These are phyloP conservation scores for Bos indicus DNA, from an alignment of 2,113 vertebrate genomes.

Conservation along the genomic window DNA sequence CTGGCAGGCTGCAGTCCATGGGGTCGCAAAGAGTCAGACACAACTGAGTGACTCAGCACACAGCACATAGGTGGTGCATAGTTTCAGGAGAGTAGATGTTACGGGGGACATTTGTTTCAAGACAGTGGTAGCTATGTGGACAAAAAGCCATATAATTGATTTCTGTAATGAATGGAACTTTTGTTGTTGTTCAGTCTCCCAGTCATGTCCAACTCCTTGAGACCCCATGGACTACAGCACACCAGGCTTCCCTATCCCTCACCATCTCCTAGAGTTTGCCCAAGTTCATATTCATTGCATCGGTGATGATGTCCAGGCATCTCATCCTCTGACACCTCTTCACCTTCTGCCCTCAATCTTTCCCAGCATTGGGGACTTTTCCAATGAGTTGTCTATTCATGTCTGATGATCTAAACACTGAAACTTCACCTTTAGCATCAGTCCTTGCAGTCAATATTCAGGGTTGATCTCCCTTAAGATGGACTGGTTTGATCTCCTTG, in stretches of 20 bases:
- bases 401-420: not conserved
- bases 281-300: not conserved
- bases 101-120: not conserved
- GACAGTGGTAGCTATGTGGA: not conserved
- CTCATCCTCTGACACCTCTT: not conserved
- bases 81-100: not conserved
- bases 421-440: not conserved
- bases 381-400: not conserved
- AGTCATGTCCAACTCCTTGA: not conserved
- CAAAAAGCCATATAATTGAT: not conserved
- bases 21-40: rapidly evolving
- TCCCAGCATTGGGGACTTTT: not conserved
- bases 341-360: not conserved
- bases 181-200: not conserved
- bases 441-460: not conserved
- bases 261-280: not conserved
- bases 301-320: not conserved
- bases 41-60: not conserved
- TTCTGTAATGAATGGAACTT: not conserved
- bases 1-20: not conserved
- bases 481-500: not conserved
- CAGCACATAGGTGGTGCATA: rapidly evolving
- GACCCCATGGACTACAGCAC: not conserved
- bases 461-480: not conserved
- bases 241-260: not conserved